Percentiles rank a stretch among this genome's conserved stretches.
Conservation (phyloP, 2,113 vertebrate species). For the Taurulus bubalis region DNA sequence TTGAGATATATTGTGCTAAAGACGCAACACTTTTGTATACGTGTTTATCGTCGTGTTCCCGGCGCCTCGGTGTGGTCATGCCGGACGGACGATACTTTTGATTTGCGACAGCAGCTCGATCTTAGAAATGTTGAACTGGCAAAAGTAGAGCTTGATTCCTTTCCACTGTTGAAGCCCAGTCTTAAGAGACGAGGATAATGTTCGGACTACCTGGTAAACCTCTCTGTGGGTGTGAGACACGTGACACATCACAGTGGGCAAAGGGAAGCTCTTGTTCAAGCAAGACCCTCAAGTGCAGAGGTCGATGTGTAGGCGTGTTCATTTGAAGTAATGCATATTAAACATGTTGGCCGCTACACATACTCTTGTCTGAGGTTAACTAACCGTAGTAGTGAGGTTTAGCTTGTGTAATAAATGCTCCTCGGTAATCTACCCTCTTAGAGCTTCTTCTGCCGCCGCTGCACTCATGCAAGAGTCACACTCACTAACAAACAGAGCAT, state of each 20-base stretch:
- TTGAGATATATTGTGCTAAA: conserved; percentile 74
- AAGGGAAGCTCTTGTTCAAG: conserved; percentile 31
- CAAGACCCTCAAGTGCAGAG: conserved; percentile 30
- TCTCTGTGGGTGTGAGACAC: conserved; percentile 12
- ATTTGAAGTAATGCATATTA: conserved; percentile 43
- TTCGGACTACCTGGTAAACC: conserved; percentile 1
- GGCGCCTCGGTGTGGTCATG: conserved; percentile 50
- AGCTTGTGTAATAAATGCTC: conserved; percentile 59
- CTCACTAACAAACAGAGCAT: conserved; percentile 74
- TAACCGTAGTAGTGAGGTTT: conserved; percentile 51
- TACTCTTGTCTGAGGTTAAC: conserved; percentile 31
- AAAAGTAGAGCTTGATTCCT: conserved; percentile 8
- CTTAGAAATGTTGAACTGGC: not conserved
- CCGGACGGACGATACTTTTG: conserved; percentile 25
- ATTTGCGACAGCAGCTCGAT: conserved; percentile 27
- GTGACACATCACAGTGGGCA: conserved; percentile 23
- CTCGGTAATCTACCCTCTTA: conserved; percentile 39
- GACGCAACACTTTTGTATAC: conserved; percentile 72
- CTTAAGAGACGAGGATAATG: conserved; percentile 56
- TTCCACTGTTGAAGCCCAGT: conserved; percentile 47
- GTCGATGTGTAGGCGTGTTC: conserved; percentile 20
- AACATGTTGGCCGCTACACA: not conserved
- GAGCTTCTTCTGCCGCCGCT: conserved; percentile 58
- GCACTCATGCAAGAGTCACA: conserved; percentile 64
- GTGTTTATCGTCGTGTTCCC: conserved; percentile 68